phyloP scores from a whole-genome alignment of 2,888 invertebrate species.

The Mythimna loreyi region DNA sequence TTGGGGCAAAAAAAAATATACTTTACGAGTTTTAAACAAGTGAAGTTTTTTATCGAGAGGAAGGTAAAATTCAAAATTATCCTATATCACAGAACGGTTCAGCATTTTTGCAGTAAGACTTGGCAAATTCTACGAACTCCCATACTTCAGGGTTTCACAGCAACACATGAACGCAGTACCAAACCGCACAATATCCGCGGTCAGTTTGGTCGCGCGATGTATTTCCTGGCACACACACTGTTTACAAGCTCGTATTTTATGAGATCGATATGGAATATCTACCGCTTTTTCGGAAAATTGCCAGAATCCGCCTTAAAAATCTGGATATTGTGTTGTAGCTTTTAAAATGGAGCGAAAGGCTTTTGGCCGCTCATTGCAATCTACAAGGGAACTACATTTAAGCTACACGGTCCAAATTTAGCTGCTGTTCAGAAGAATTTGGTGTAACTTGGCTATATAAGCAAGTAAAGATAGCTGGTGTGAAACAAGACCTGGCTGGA shows the following conservation, averaged over 20 bases:
- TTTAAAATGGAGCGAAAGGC: not conserved
- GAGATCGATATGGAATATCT: conserved; percentile 3
- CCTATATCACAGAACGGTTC: not conserved
- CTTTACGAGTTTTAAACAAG: too few species aligned
- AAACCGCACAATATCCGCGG: conserved; percentile 48
- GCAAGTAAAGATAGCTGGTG: not conserved
- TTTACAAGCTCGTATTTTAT: conserved; percentile 32
- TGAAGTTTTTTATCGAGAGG: too few species aligned
- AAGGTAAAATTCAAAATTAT: not conserved
- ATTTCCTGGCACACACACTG: conserved; percentile 38
- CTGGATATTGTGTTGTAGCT: conserved; percentile 2
- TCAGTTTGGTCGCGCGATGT: conserved; percentile 35
- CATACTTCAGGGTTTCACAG: not conserved
- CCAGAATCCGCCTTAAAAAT: conserved; percentile 17
- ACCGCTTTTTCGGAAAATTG: conserved; percentile 30
- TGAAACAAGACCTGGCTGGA: too few species aligned
- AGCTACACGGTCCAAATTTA: not conserved
- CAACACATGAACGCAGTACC: conserved; percentile 31
- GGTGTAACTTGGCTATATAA: not conserved
- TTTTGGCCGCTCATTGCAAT: not conserved
- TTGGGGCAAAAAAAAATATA: too few species aligned
- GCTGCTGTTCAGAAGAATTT: not conserved
- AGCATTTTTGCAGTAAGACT: not conserved
- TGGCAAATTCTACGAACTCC: too few species aligned
- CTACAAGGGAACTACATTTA: not conserved